Base-by-base conservation (phyloP, 2,888 invertebrate species). In the Cryptus viduatorius region DNA sequence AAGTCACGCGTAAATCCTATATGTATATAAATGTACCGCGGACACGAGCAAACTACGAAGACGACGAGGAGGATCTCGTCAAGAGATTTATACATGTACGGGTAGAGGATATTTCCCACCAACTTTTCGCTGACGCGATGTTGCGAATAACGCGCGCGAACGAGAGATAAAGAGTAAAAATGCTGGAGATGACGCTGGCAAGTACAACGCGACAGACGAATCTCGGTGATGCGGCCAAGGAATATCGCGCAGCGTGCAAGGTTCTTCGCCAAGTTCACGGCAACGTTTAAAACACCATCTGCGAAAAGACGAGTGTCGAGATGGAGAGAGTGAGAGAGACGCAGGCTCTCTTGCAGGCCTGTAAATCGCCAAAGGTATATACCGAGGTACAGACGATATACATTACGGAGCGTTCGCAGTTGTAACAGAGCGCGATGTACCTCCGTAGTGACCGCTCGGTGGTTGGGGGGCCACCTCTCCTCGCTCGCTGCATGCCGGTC, bases 271-370 rank as follows among this genome's bases (percentile, higher is more conserved):
- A 91, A 91, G 90, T 91, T 92, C 90, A 90, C 86, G 91, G 90
- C 89, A 84, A 87, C 89, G 89, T 88, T 91, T 90, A 89, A 91
- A 91, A 89, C 89, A 89, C 90, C 92, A 92, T 92, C 91, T 90
- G 92, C 89, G 87, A 88, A 85, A 87, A 89, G 87, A 87, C 89
- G 87, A 83, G 88, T 86, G 83, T 82, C 10, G 10, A 4, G 37
- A 37, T 5, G 0, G 37, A 37, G 24, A 24, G 24, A 24, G 24
- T 3, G 24, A 24, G 24, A 24, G 24, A 75, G 71, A 75, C n/a
- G 73, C 48, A n/a, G n/a, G n/a, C n/a, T n/a, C n/a, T n/a, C 67
- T 50, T 16, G 46, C 65, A 71, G 76, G 76, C 67, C 71, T 80
- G 72, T 48, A 80, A 76, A 77, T 76, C 76, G 69, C 71, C 71